Evolutionary conservation across 2,797 vertebrate genomes (phyloP).

Genomic region (Clarias platycephalus): DNA sequence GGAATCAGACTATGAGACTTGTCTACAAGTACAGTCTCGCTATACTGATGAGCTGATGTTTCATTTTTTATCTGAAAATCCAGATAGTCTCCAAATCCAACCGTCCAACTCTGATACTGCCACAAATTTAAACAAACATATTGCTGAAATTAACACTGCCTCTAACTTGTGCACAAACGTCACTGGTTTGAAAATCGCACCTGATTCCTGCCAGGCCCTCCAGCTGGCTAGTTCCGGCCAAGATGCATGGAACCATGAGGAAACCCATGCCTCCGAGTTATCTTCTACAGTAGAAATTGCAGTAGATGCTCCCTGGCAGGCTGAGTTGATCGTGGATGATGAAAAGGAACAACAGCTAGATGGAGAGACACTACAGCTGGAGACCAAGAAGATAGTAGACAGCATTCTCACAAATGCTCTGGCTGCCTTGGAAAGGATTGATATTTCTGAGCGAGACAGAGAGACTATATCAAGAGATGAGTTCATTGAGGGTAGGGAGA

Average conservation of each 20-base stretch:
- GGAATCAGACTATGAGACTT: background rate
- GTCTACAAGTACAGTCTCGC: background rate
- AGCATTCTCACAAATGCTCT: conserved; percentile 58
- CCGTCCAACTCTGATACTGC: conserved; percentile 26
- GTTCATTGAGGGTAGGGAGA: conserved; percentile 16
- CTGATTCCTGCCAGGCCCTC: conserved; percentile 13
- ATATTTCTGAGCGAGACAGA: conserved; percentile 38
- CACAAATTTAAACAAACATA: conserved; percentile 3
- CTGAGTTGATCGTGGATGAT: conserved; percentile 3
- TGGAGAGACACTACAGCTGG: conserved; percentile 40
- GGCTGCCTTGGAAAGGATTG: conserved; percentile 53
- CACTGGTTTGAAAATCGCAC: background rate
- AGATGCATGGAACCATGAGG: conserved; percentile 10
- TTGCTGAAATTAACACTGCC: conserved; percentile 25
- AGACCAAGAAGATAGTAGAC: conserved; percentile 59
- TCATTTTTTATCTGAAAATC: background rate
- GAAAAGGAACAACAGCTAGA: conserved; percentile 15
- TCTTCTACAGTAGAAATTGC: background rate
- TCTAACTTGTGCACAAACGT: conserved; percentile 4
- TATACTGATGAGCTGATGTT: background rate
- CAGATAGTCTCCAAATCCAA: conserved; percentile 1
- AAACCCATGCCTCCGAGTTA: background rate
- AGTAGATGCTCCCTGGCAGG: conserved; percentile 4
- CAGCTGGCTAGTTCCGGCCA: conserved; percentile 8
- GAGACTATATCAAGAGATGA: conserved; percentile 5